These are phyloP conservation scores for Pseudorectes ferrugineus DNA, from an alignment of 2,113 vertebrate genomes.

Conservation along the genomic window DNA sequence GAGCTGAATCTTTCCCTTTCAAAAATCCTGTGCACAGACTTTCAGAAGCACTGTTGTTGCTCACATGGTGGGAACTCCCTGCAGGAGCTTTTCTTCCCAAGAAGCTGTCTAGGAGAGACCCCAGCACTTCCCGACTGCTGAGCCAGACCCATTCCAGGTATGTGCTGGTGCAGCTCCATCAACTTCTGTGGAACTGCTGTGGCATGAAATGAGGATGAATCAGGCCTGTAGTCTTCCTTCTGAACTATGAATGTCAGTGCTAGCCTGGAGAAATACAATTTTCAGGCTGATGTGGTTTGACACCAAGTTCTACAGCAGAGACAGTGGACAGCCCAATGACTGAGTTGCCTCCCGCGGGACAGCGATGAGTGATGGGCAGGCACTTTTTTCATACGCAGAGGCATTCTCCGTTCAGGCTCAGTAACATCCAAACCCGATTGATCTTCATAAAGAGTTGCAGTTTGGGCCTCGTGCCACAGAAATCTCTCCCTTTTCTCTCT, in stretches of 20 bases:
- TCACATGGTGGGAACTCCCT: not conserved
- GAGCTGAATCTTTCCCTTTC: not conserved
- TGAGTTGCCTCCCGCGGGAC: not conserved
- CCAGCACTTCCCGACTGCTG: not conserved
- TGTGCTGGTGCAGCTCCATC: not conserved
- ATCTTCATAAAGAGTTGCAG: not conserved
- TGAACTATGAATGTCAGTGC: conserved; percentile 29
- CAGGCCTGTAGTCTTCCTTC: not conserved
- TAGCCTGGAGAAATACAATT: conserved; percentile 12
- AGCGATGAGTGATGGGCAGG: not conserved
- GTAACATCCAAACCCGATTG: not conserved
- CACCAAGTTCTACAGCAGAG: conserved; percentile 7
- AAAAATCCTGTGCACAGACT: not conserved
- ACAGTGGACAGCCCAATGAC: not conserved
- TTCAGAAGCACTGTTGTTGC: not conserved
- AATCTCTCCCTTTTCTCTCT: not conserved
- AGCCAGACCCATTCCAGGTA: not conserved
- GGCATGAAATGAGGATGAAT: conserved; percentile 5
- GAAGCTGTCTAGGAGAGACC: not conserved
- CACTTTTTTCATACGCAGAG: not conserved
- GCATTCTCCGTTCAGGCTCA: not conserved
- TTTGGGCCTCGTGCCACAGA: not conserved
- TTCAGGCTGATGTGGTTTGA: conserved; percentile 48
- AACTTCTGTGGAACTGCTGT: not conserved
- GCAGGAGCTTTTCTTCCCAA: not conserved